A percentile compares a stretch with the other conserved stretches of the same genome.
Evolutionary conservation across 2,888 invertebrate genomes (phyloP).

Genomic region (Timema podura): DNA sequence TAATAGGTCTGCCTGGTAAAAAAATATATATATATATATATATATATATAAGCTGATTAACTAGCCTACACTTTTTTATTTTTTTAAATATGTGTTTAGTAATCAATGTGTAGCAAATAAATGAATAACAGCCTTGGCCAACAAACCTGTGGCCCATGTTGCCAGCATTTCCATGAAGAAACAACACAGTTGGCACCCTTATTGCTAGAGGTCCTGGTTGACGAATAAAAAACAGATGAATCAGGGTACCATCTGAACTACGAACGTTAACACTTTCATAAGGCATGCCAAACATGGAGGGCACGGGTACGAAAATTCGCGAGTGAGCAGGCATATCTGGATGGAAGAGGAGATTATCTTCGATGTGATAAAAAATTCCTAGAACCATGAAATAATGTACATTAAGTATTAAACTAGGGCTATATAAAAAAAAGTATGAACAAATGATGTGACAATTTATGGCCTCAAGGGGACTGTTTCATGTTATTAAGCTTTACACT

Average conservation of each 20-base stretch:
- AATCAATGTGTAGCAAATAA: no score
- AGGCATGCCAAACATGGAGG: constrained; percentile 78
- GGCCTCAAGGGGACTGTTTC: no score
- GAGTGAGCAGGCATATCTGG: constrained; percentile 88
- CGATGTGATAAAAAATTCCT: constrained; percentile 81
- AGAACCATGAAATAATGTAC: constrained; percentile 26
- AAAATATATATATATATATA: no score
- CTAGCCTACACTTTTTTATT: no score
- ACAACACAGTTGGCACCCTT: constrained; percentile 77
- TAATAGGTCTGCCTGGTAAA: no score
- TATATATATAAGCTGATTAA: no score
- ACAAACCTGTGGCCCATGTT: constrained; percentile 86
- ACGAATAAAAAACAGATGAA: constrained; percentile 78
- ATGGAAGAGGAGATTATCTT: constrained; percentile 82
- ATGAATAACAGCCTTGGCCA: no score
- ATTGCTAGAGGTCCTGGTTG: constrained; percentile 64
- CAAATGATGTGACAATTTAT: no score
- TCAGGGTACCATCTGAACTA: constrained; percentile 68
- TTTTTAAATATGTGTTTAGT: no score
- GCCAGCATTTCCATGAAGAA: constrained; percentile 95
- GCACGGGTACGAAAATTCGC: constrained; percentile 80
- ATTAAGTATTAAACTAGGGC: no score
- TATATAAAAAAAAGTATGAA: no score
- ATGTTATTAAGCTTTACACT: no score
- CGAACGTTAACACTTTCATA: constrained; percentile 78